Conservation (phyloP, 2,797 vertebrate species). For the Pipistrellus pipistrellus region DNA sequence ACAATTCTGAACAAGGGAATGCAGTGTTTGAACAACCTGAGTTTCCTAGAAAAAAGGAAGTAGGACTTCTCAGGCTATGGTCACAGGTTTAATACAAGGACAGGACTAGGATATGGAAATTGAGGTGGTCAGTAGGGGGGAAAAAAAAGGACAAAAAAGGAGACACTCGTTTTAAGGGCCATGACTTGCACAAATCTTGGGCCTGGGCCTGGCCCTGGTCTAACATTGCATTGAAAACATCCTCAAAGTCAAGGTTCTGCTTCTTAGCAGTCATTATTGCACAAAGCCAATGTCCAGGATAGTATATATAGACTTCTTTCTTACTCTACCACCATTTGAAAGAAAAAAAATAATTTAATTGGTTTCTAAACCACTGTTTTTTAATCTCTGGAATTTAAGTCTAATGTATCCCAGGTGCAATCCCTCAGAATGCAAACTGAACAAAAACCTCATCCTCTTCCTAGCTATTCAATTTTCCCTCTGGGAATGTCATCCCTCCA, state of each 20-base stretch:
- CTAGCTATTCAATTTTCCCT: neutral
- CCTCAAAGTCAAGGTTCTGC: neutral
- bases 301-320: neutral
- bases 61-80: neutral
- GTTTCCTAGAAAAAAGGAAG: conserved; percentile 13
- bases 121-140: too few relatives aligned
- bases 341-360: conserved; percentile 28
- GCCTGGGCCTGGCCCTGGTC: neutral
- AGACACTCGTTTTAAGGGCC: neutral
- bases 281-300: neutral
- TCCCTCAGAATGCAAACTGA: neutral
- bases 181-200: neutral
- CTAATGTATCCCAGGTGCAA: neutral
- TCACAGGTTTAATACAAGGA: neutral
- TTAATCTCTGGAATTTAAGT: conserved; percentile 32
- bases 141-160: neutral
- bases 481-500: neutral
- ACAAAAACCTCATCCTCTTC: neutral
- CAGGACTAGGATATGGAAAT: neutral
- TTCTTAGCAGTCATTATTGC: conserved; percentile 1
- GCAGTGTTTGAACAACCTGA: neutral
- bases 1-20: neutral
- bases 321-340: neutral
- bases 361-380: conserved; percentile 30
- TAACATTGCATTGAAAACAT: conserved; percentile 6